Percentiles rank a stretch among this genome's conserved stretches.
phyloP scores from a whole-genome alignment of 2,113 vertebrate genomes.

The Pyxicephalus adspersus region DNA sequence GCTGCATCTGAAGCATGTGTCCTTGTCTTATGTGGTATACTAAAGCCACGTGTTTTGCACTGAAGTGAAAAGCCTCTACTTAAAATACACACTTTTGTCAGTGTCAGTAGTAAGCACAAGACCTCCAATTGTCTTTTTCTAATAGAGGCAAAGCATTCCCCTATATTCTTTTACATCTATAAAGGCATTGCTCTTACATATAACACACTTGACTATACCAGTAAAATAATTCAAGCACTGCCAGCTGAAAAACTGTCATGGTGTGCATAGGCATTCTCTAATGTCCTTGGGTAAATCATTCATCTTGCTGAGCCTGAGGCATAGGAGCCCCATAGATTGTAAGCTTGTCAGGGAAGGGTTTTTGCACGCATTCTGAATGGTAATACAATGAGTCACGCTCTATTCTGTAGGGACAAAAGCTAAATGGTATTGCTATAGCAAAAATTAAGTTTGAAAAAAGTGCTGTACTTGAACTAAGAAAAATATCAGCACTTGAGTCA shows the following conservation, averaged over 20 bases:
- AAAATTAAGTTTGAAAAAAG: not conserved
- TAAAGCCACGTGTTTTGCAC: too few relatives aligned
- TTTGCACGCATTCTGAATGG: not conserved
- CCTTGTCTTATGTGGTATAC: too few relatives aligned
- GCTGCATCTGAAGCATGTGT: too few relatives aligned
- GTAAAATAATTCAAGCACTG: too few relatives aligned
- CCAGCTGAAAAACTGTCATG: not conserved
- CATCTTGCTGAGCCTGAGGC: not conserved
- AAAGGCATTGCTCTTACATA: too few relatives aligned
- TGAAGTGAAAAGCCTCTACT: too few relatives aligned
- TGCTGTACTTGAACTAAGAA: not conserved
- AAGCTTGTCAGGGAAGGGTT: not conserved
- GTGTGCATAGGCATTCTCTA: not conserved
- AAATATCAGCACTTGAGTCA: not conserved
- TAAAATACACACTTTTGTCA: too few relatives aligned
- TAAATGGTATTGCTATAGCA: not conserved
- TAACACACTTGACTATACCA: not conserved
- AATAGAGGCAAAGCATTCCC: too few relatives aligned
- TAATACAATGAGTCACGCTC: not conserved
- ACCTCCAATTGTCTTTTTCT: too few relatives aligned
- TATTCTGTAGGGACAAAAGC: not conserved
- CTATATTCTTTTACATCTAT: too few relatives aligned
- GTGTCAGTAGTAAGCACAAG: too few relatives aligned
- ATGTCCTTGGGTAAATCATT: constrained; percentile 16
- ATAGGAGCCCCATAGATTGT: not conserved